Evolutionary conservation across 2,797 vertebrate species (phyloP), one percentile per base, ranked within the genome.

Genomic region (Carcharodon carcharias): DNA sequence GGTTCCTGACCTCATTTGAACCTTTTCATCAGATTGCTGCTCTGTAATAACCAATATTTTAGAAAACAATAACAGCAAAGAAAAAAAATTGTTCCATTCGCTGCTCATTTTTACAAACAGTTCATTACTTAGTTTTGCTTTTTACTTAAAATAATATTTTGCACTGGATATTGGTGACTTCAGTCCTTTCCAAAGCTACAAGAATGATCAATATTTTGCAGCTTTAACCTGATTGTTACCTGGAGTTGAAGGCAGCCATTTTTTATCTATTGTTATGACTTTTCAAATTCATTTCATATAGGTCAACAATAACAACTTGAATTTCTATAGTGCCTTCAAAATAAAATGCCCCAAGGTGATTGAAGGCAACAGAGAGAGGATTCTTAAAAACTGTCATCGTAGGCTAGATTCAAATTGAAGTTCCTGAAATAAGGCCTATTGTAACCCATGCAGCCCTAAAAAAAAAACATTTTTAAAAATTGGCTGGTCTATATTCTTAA

Each of bases 61-160:
- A 89, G 6, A 54, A 54, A 56, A 0, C 16, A 89, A 23, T 56
- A 89, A 89, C 3, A 12, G 50, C 58, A 56, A 35, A 16, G n/a
- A 2, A 67, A 67, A 50, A 91, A 16, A 21, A 0, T 91, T 91
- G 14, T 9, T 50, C 82, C 14, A 18, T 35, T 35, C 31, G 18
- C 31, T 91, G 56, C 31, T n/a, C 56, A 61, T 91, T 91, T 91
- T 61, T 61, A 35, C 12, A 91, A 91, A 35, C 31, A 16, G 31
- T 91, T 45, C 80, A 18, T 85, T 85, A 45, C 4, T 45, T 45
- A 85, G 16, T 45, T 85, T 85, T 50, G 45, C 18, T 50, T 23
- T n/a, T 91, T 91, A 31, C 91, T n/a, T 91, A n/a, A 91, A 91
- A 61, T n/a, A 88, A 88, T 88, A 31, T n/a, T 85, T 50, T 91